Conservation (phyloP, 2,888 invertebrate species). For the Cetonia aurata region DNA sequence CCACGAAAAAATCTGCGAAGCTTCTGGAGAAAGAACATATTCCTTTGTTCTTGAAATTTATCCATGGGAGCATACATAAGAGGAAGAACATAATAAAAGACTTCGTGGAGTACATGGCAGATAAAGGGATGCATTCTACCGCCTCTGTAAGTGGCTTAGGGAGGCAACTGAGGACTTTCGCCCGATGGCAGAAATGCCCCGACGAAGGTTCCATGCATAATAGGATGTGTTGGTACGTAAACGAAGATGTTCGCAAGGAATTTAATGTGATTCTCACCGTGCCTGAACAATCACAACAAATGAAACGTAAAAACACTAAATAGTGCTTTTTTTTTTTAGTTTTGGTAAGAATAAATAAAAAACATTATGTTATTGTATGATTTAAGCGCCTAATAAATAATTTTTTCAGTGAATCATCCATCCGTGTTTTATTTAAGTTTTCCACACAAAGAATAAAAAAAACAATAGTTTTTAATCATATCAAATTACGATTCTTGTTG, state of each 20-base stretch:
- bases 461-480: no score
- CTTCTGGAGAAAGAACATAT: constrained; percentile 69
- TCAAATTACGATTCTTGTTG: no score
- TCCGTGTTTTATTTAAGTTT: no score
- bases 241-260: constrained; percentile 69
- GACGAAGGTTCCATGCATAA: constrained; percentile 70
- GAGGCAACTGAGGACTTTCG: constrained; percentile 72
- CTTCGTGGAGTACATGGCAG: constrained; percentile 72
- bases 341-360: no score
- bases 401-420: no score
- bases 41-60: constrained; percentile 73
- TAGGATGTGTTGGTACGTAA: constrained; percentile 77
- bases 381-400: no score
- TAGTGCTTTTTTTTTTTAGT: neutral
- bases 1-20: constrained; percentile 56
- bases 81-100: constrained; percentile 72
- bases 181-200: constrained; percentile 71
- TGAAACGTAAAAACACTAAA: constrained; percentile 1
- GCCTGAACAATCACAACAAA: constrained; percentile 64
- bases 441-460: no score
- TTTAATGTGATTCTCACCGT: constrained; percentile 68
- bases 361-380: no score
- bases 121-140: constrained; percentile 61
- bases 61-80: constrained; percentile 76
- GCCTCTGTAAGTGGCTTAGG: constrained; percentile 67